These are phyloP conservation scores for Rambutsinella grinnellia DNA, from an alignment of 2,888 invertebrate genomes.

Conservation along the genomic window DNA sequence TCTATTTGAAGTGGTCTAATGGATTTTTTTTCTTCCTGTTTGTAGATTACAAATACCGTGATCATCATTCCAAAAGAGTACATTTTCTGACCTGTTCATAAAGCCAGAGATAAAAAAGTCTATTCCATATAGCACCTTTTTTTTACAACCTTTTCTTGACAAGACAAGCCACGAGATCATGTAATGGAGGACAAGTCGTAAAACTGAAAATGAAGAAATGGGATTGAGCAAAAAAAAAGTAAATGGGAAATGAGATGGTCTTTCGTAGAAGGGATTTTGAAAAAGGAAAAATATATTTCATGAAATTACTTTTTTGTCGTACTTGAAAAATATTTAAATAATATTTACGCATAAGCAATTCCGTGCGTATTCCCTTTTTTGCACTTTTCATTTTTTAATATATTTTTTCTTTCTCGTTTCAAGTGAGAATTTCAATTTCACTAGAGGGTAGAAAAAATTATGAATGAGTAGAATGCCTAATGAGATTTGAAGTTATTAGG, in stretches of 20 bases:
- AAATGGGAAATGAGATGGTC: slow-evolving; percentile 10
- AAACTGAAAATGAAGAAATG: slow-evolving; percentile 6
- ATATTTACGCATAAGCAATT: not conserved
- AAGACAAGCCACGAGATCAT: slow-evolving; percentile 20
- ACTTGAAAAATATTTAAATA: not conserved
- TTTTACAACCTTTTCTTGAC: slow-evolving; percentile 15
- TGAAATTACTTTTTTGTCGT: not conserved
- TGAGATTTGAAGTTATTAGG: slow-evolving; percentile 42
- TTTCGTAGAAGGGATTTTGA: not conserved
- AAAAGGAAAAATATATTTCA: not conserved
- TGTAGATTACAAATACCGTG: slow-evolving; percentile 4
- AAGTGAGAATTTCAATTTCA: slow-evolving; percentile 2
- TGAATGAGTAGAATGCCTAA: slow-evolving; percentile 43
- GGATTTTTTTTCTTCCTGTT: slow-evolving; percentile 20
- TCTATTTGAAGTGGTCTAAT: slow-evolving; percentile 2
- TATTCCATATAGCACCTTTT: slow-evolving; percentile 2
- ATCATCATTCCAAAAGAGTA: slow-evolving; percentile 1
- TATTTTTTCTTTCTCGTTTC: too few species aligned
- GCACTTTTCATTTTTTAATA: too few species aligned
- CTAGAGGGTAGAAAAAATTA: slow-evolving; percentile 1
- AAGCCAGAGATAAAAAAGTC: not conserved
- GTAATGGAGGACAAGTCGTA: slow-evolving; percentile 28
- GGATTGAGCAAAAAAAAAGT: not conserved
- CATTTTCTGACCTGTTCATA: not conserved
- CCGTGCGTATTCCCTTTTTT: too few species aligned